Base-by-base conservation (phyloP, 1,140 invertebrate genomes). In the Cryptotermes secundus region DNA sequence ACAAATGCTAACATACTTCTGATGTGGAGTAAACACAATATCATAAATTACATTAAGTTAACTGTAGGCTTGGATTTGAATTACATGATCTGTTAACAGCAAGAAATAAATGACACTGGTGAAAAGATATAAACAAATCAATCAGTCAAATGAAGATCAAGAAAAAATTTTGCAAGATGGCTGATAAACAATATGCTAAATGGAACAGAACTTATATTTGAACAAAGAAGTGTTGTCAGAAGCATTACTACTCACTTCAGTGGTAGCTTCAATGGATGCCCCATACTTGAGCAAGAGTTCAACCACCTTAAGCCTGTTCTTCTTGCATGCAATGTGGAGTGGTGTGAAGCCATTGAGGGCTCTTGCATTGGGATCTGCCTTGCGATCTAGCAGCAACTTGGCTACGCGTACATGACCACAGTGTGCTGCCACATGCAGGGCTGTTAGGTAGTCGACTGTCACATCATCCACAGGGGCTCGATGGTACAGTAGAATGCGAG, bases 301-400 rank as follows among this genome's bases (percentile, higher is more conserved):
- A 12, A 99, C 98, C 59, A 99, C 95, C 89, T 98, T 98, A 85
- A 99, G 96, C 49, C 98, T 91, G 91, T 99, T 99, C 91, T 99
- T 99, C 90, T 99, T 99, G 90, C 98, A 99, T 53, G 99, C 99
- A 89, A 99, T 99, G 88, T 99, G 98, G 80, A 99, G 92, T 0
- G 99, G 98, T 1, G 98, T 99, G 88, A 99, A 99, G 24, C 99
- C 99, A 89, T 99, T 99, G 35, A 99, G 92, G 80, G 99, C 99
- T 81, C 98, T 92, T 0, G 98, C 95, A 90, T 99, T 99, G 0
- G 98, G 95, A 90, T 99, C 98, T n/a, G 98, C 98, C 86, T 98
- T 97, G 88, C 97, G 93, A 88, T 96, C 94, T 81, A 99, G 91
- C 26, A 99, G 91, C 35, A 99, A 91, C 90, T 99, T 99, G 3